Conservation (phyloP, 2,797 vertebrate species). For the Setipinna tenuifilis region DNA sequence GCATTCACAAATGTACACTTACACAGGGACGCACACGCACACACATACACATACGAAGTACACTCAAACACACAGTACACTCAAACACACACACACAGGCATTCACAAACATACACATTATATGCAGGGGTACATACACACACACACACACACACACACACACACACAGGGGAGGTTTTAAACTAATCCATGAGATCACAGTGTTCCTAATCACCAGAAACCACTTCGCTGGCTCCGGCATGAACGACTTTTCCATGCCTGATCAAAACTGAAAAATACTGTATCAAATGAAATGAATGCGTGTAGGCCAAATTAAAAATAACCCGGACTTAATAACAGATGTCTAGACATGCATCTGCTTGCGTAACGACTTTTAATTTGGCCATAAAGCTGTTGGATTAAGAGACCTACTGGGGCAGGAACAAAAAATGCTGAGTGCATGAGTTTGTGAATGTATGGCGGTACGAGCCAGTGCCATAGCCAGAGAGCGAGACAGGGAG, state of each 20-base stretch:
- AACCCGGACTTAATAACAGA: conserved; percentile 52
- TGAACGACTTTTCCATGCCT: conserved; percentile 55
- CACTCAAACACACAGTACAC: background rate
- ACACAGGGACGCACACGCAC: background rate
- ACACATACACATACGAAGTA: no score
- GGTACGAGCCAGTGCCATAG: background rate
- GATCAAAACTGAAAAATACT: conserved; percentile 55
- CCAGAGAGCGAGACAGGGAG: no score
- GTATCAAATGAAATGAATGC: conserved; percentile 55
- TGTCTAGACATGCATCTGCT: conserved; percentile 62
- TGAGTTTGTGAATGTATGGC: conserved; percentile 47
- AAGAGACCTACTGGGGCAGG: conserved; percentile 43
- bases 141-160: background rate
- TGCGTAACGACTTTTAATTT: conserved; percentile 43
- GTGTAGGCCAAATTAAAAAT: conserved; percentile 45
- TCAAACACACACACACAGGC: background rate
- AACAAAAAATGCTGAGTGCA: background rate
- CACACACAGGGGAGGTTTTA: background rate
- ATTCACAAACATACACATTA: background rate
- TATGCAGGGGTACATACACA: background rate
- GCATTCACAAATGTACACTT: background rate
- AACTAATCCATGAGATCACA: conserved; percentile 55
- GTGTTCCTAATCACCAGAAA: conserved; percentile 56
- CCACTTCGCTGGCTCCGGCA: conserved; percentile 52
- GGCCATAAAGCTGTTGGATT: conserved; percentile 57